Evolutionary conservation across 1,140 invertebrate species (phyloP), one percentile per base, ranked within the genome.

Genomic region (Luehdorfia chinensis): DNA sequence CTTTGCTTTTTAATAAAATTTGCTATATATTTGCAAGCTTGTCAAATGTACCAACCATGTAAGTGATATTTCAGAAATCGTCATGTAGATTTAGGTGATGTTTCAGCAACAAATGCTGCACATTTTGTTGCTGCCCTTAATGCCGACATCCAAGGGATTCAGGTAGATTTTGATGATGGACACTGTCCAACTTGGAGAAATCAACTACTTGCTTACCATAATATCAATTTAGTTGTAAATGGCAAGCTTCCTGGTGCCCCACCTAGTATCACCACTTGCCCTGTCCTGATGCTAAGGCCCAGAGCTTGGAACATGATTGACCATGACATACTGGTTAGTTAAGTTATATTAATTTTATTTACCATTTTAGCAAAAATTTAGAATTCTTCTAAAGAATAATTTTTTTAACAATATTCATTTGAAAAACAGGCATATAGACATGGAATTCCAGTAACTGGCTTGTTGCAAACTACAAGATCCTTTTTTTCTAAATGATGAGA

Each of bases 241-340:
- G 88, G 88, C 30, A 78, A 87, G 50, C 81, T 93, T 6, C 69
- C 70, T 30, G 88, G 81, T 13, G 85, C 88, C 5, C 88, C 88
- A 1, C 44, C 69, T 9, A 75, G 77, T 32, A 84, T 91, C 7
- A 65, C 70, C 11, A 77, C 88, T 21, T 83, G 86, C 25, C 90
- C 91, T 31, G 75, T 93, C 11, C 62, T 94, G 9, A 92, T 93
- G 88, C 62, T 94, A 5, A 83, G 93, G 55, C 92, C 93, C 1
- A 75, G 92, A 63, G 92, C 92, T 11, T 94, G 92, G 92, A 93
- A 94, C 75, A 91, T 94, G 87, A 87, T 90, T 27, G 93, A 94
- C 71, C 90, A 93, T 67, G 91, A 93, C 65, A 87, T 93, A 52
- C 75, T 91, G 71, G 89, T 89, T 66, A 70, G 66, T 39, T 14